Percentiles rank a stretch among this genome's conserved stretches.
phyloP scores from a whole-genome alignment of 2,797 vertebrate genomes.

The Acipenser oxyrinchus region DNA sequence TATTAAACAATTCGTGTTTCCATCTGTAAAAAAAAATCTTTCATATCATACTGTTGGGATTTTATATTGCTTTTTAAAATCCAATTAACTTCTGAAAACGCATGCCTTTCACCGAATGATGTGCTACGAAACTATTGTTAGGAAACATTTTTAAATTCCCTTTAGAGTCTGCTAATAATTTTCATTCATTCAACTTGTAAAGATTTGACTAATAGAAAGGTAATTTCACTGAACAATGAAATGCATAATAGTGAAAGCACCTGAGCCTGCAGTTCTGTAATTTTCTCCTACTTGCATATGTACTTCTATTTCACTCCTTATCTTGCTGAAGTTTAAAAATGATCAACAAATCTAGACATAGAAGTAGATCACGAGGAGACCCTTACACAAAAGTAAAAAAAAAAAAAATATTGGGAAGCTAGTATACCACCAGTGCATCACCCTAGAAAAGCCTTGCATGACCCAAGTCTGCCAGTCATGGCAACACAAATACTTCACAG shows the following conservation, averaged over 20 bases:
- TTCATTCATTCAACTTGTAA: slow-evolving; percentile 49
- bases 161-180: slow-evolving; percentile 51
- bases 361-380: no score
- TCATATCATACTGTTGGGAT: slow-evolving; percentile 56
- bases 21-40: slow-evolving; percentile 49
- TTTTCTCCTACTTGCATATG: neutral
- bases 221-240: slow-evolving; percentile 49
- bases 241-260: slow-evolving; percentile 37
- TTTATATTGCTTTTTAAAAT: slow-evolving; percentile 56
- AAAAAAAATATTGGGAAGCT: no score
- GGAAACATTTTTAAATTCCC: slow-evolving; percentile 39
- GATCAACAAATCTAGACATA: no score
- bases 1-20: slow-evolving; percentile 56
- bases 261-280: slow-evolving; percentile 47
- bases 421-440: no score
- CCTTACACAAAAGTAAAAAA: no score
- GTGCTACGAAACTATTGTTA: slow-evolving; percentile 60
- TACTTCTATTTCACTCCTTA: slow-evolving; percentile 1
- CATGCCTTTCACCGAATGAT: slow-evolving; percentile 56
- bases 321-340: neutral
- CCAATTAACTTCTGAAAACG: slow-evolving; percentile 65
- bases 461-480: no score
- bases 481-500: no score
- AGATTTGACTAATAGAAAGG: slow-evolving; percentile 38
- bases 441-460: no score